Evolutionary conservation across 2,888 invertebrate species (phyloP), one percentile per base, ranked within the genome.

Genomic region (Machimus atricapillus): DNA sequence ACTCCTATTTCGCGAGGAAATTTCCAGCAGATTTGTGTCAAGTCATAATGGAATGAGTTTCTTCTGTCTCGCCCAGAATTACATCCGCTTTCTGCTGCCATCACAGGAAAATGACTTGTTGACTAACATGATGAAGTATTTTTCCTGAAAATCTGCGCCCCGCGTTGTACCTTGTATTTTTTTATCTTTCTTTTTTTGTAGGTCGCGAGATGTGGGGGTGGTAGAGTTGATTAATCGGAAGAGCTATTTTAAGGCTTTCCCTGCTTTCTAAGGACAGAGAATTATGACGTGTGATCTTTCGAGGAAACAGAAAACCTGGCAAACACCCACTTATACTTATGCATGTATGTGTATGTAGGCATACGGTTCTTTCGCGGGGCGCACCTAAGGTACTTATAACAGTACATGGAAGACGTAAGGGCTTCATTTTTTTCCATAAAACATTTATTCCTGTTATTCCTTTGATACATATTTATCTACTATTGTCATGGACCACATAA

Each of bases 111-210:
- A 78, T 78, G 78, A 78, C 78, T 78, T 40, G 78, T 78, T 78
- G 78, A 78, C 78, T 78, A 46, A 78, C 78, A 78, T 78, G 40
- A 78, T 78, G 43, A 78, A 78, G 78, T 78, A 78, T 78, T 78
- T 78, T 78, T 66, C 66, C 66, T 66, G 66, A 23, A 66, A 66
- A 66, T 66, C 66, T 66, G 8, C 27, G 23, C 66, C n/a, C 27
- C 66, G 66, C 27, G 52, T 66, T 27, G 2, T 27, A 12, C 23
- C 3, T 12, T 1, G 66, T 19, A 27, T 23, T 27, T 66, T 27
- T 66, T 66, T n/a, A 1, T 56, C 0, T 19, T 56, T 56, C 19
- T 58, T 52, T 1, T 16, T 52, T 52, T 16, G 16, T 12, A 19
- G 27, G 66, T 1, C 27, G 58, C 23, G 6, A 2, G 16, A n/a